Evolutionary conservation across 2,888 invertebrate genomes (phyloP).

Genomic region (Cactoblastis cactorum): DNA sequence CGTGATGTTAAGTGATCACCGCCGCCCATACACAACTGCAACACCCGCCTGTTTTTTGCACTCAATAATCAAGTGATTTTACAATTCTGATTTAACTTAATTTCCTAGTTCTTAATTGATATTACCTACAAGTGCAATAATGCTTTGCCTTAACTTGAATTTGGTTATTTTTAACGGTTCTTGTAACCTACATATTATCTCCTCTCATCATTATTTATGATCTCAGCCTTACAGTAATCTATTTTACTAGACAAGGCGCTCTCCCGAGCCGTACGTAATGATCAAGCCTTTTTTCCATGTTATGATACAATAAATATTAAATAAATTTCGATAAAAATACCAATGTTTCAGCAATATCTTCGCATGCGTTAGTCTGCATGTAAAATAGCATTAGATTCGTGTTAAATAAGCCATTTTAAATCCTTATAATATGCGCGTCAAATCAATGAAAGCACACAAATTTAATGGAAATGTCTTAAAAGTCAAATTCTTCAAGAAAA

Average conservation of each 20-base stretch:
- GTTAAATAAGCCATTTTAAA: slow-evolving; percentile 27
- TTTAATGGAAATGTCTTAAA: neutral
- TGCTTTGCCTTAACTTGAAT: slow-evolving; percentile 17
- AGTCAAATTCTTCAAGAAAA: neutral
- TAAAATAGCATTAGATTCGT: slow-evolving; percentile 43
- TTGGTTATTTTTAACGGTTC: slow-evolving; percentile 17
- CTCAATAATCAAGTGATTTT: slow-evolving; percentile 20
- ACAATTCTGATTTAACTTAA: slow-evolving; percentile 14
- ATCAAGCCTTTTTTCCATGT: too few relatives aligned
- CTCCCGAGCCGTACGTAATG: too few relatives aligned
- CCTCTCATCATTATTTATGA: too few relatives aligned
- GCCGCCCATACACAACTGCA: too few relatives aligned
- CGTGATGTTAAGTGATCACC: too few relatives aligned
- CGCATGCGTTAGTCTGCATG: slow-evolving; percentile 38
- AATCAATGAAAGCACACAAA: slow-evolving; percentile 23
- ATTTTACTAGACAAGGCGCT: too few relatives aligned
- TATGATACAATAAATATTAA: neutral
- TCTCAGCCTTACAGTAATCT: too few relatives aligned
- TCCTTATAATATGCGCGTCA: slow-evolving; percentile 27
- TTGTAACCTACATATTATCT: too few relatives aligned
- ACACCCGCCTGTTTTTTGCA: too few relatives aligned
- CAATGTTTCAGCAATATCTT: slow-evolving; percentile 23
- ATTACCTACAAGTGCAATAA: slow-evolving; percentile 14
- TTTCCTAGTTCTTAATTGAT: slow-evolving; percentile 33
- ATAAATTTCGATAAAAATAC: slow-evolving; percentile 1